Percentiles rank a stretch among this genome's conserved stretches.
Evolutionary conservation across 2,113 vertebrate species (phyloP).

Genomic region (Cyphomyrus discorhynchus): DNA sequence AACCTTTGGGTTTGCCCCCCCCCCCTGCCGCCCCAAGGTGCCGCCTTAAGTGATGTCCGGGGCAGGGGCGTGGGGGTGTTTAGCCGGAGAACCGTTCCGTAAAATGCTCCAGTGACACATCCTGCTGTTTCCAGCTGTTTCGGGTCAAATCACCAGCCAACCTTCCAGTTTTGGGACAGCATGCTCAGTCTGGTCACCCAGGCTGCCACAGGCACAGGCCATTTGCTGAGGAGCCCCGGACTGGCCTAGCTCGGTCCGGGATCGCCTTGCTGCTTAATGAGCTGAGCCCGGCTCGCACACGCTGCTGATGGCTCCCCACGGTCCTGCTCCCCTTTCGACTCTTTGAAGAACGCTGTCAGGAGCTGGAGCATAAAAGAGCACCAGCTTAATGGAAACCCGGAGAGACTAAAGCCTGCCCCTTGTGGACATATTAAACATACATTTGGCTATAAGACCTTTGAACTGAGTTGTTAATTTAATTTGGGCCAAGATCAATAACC

Average conservation of each 20-base stretch:
- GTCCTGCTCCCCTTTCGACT: not conserved
- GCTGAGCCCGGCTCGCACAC: not conserved
- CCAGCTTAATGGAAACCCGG: not conserved
- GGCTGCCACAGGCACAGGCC: not conserved
- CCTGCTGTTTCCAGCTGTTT: not conserved
- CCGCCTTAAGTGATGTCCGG: not conserved
- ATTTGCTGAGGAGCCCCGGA: not conserved
- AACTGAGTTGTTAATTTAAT: not conserved
- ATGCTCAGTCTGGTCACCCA: not conserved
- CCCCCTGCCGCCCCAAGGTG: not conserved
- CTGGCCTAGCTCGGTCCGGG: not conserved
- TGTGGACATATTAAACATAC: not conserved
- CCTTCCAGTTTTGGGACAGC: not conserved
- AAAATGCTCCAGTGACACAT: not conserved
- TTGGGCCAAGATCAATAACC: not conserved
- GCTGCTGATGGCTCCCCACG: not conserved
- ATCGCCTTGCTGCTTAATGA: constrained; percentile 8
- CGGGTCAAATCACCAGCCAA: not conserved
- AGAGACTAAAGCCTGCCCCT: not conserved
- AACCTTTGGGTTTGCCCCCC: not conserved
- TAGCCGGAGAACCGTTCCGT: not conserved
- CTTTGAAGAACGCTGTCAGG: not conserved
- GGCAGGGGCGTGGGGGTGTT: not conserved
- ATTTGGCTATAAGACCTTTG: not conserved
- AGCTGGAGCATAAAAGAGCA: not conserved